Base-by-base conservation (phyloP, 2,113 vertebrate genomes). In the Platycercus adscitus region DNA sequence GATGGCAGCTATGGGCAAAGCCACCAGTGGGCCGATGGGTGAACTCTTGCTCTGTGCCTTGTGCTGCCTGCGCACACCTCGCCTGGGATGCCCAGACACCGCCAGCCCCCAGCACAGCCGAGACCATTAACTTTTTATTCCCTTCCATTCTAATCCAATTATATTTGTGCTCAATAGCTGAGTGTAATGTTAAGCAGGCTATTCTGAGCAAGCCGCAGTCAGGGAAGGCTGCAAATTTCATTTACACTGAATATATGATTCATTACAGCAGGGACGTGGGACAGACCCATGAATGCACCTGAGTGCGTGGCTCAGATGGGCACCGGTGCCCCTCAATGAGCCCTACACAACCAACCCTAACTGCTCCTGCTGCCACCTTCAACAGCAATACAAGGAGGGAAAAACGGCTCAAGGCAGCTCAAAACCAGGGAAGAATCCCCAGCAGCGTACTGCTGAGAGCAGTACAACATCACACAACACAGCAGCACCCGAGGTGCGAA, bases 61-160 rank as follows among this genome's bases (percentile, higher is more conserved):
- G 8, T 52, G 37, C 5, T 1, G 25, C n/a, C 41, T 6, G 41
- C 18, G 18, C 15, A 29, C 29, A 3, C 25, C 69, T 58, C 39
- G 15, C 79, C 91, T 46, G 46, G 56, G 35, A 52, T 26, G 78
- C 73, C 91, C 56, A 23, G 90, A 39, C 87, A 55, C 20, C 0
- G 10, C 88, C 73, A 18, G 78, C 29, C 81, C 61, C 46, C 5
- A 41, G 63, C 88, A 33, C 43, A 2, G 58, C 49, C 6, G 9
- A 77, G 76, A 76, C 88, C 61, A 68, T 81, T 20, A 52, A 31
- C 17, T 31, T 90, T 68, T 84, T 43, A 91, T 82, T 95, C 47
- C 16, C 47, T 90, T 95, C 73, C 68, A 49, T 88, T 80, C 92
- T 92, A 91, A 96, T 93, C 96, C 97, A 94, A 97, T 97, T 93